Evolutionary conservation across 2,113 vertebrate species (phyloP).

Genomic region (Peromyscus californicus): DNA sequence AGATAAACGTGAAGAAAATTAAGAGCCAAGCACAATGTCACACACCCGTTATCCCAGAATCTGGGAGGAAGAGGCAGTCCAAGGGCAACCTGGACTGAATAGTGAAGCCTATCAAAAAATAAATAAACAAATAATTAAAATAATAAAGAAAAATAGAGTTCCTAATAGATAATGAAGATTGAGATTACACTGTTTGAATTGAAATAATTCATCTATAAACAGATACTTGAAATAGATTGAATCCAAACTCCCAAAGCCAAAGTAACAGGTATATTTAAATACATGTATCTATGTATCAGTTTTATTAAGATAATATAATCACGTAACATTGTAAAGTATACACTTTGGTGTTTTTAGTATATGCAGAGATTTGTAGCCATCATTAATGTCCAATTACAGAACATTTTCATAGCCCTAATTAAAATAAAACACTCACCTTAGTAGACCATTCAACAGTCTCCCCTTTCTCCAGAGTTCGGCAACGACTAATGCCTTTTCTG

Average conservation of each 20-base stretch:
- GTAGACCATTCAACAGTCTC: neutral
- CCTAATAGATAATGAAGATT: neutral
- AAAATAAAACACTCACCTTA: neutral
- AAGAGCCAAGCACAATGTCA: neutral
- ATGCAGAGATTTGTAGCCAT: neutral
- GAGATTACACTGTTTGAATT: neutral
- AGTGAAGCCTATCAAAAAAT: neutral
- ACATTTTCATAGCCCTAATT: neutral
- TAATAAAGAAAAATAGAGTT: neutral
- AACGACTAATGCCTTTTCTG: slow-evolving; percentile 4
- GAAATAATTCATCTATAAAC: slow-evolving; percentile 45
- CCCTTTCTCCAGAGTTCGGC: neutral
- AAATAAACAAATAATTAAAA: neutral
- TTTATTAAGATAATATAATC: slow-evolving; percentile 47
- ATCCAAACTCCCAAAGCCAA: slow-evolving; percentile 39
- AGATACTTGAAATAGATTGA: slow-evolving; percentile 21
- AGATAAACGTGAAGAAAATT: slow-evolving; percentile 12
- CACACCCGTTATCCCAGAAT: neutral
- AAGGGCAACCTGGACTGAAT: neutral
- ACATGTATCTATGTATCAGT: neutral
- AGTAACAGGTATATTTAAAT: slow-evolving; percentile 10
- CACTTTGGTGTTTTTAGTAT: neutral
- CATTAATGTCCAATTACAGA: slow-evolving; percentile 22
- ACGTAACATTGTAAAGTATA: slow-evolving; percentile 15
- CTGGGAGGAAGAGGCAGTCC: neutral